Evolutionary conservation across 2,888 invertebrate species (phyloP).

Genomic region (Polietes domitor): DNA sequence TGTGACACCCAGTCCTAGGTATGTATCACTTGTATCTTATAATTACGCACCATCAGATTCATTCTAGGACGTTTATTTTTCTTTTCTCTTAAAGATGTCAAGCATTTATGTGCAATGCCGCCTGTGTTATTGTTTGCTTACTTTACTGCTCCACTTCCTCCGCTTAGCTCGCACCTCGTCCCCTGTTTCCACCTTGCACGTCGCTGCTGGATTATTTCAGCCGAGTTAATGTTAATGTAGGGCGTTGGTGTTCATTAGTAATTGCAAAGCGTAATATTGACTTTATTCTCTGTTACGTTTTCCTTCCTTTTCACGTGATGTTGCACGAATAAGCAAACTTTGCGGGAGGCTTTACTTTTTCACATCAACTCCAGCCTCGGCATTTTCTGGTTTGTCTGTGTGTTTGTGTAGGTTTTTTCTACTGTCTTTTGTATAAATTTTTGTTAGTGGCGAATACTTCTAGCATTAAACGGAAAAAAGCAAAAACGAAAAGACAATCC

Average conservation of each 20-base stretch:
- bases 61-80: constrained; percentile 25
- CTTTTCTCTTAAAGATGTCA: constrained; percentile 44
- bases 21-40: background rate
- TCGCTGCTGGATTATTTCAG: constrained; percentile 22
- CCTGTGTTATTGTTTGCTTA: background rate
- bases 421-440: background rate
- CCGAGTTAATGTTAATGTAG: constrained; percentile 52
- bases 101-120: constrained; percentile 18
- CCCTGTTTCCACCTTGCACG: background rate
- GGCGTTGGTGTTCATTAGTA: constrained; percentile 57
- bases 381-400: background rate
- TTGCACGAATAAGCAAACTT: constrained; percentile 47
- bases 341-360: constrained; percentile 61
- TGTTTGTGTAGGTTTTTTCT: background rate
- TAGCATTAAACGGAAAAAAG: no score
- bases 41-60: background rate
- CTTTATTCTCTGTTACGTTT: constrained; percentile 40
- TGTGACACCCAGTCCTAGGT: background rate
- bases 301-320: constrained; percentile 56
- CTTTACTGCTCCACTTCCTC: constrained; percentile 1
- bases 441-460: background rate
- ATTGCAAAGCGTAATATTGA: constrained; percentile 61
- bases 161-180: background rate
- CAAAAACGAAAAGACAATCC: constrained; percentile 20
- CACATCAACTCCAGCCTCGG: background rate